Evolutionary conservation across 2,888 invertebrate species (phyloP).

Genomic region (Pyrochroa serraticornis): DNA sequence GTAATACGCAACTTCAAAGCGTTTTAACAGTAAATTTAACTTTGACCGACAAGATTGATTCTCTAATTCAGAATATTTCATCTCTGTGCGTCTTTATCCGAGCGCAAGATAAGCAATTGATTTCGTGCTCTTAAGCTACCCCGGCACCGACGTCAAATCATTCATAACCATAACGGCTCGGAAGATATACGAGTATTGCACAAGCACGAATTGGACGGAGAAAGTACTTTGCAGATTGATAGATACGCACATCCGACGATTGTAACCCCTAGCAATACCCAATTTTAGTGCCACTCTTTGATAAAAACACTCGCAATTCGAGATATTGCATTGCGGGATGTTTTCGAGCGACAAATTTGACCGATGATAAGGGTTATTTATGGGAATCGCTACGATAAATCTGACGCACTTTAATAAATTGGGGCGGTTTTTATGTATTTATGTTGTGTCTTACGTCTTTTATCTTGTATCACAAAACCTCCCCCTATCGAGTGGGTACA

Average conservation of each 20-base stretch:
- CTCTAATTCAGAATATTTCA: constrained; percentile 14
- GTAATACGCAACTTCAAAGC: too few relatives aligned
- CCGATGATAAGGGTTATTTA: constrained; percentile 41
- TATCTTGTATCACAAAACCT: too few relatives aligned
- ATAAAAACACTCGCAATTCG: constrained; percentile 41
- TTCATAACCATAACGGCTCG: constrained; percentile 24
- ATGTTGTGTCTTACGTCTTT: neutral
- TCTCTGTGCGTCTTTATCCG: constrained; percentile 17
- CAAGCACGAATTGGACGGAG: constrained; percentile 20
- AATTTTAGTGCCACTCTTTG: constrained; percentile 27
- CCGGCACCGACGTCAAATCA: constrained; percentile 22
- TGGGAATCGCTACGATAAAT: constrained; percentile 20
- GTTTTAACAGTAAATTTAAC: constrained; percentile 2
- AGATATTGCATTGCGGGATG: constrained; percentile 35
- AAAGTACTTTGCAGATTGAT: constrained; percentile 26
- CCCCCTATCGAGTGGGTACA: too few relatives aligned
- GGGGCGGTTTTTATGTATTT: constrained; percentile 14
- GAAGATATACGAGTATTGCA: constrained; percentile 24
- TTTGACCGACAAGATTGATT: constrained; percentile 12
- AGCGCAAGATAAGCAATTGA: constrained; percentile 21
- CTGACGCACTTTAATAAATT: constrained; percentile 35
- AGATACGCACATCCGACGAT: constrained; percentile 18
- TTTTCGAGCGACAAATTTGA: constrained; percentile 37
- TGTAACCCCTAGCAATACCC: constrained; percentile 16
- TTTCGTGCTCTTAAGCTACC: constrained; percentile 23